Conservation (phyloP, 2,113 vertebrate species). For the Microcebus lehilahytsara region DNA sequence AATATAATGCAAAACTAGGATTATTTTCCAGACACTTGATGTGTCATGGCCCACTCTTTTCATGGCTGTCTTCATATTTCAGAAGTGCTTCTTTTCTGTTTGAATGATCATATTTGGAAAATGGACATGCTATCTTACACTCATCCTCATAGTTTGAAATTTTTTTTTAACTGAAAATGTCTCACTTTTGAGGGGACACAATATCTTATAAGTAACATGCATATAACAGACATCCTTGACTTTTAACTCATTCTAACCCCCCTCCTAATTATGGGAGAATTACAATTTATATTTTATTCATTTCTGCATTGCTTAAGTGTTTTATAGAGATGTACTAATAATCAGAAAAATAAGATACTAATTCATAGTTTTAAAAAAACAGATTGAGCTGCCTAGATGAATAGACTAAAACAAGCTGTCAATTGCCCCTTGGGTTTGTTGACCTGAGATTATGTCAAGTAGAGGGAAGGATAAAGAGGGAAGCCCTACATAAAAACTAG, state of each 20-base stretch:
- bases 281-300: neutral
- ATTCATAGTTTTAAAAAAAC: neutral
- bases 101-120: neutral
- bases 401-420: neutral
- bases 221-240: neutral
- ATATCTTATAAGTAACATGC: neutral
- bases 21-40: neutral
- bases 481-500: neutral
- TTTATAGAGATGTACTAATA: neutral
- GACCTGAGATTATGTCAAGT: neutral
- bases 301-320: neutral
- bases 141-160: neutral
- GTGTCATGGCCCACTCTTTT: neutral
- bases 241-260: neutral
- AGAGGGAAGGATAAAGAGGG: neutral
- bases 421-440: neutral
- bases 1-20: neutral
- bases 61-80: neutral
- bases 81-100: neutral
- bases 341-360: neutral
- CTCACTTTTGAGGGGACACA: neutral
- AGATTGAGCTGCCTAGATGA: neutral
- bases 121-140: neutral
- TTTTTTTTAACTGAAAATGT: neutral
- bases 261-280: neutral